Evolutionary conservation across 1,140 invertebrate genomes (phyloP).

Genomic region (Tetraneura akinire): DNA sequence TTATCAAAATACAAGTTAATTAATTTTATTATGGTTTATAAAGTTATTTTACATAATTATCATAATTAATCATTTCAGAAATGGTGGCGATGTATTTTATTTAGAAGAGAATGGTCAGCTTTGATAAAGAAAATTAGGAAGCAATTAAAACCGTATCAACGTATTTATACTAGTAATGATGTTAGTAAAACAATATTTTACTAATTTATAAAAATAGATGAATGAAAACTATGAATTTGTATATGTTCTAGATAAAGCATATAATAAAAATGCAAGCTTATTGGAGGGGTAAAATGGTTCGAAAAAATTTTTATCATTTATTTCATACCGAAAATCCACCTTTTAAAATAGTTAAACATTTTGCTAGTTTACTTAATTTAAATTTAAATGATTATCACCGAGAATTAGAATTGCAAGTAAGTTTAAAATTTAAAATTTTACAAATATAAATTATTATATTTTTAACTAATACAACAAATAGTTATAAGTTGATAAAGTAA

Average conservation of each 20-base stretch:
- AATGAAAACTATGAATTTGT: background rate
- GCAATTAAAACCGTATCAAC: constrained; percentile 46
- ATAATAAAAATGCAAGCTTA: constrained; percentile 70
- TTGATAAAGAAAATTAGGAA: constrained; percentile 31
- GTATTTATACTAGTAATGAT: constrained; percentile 14
- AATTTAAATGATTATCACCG: constrained; percentile 73
- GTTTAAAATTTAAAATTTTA: constrained; percentile 47
- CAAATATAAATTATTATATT: background rate
- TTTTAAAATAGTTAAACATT: constrained; percentile 71
- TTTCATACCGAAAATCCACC: constrained; percentile 69
- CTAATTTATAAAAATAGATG: background rate
- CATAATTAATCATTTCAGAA: constrained; percentile 67
- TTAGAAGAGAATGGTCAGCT: constrained; percentile 59
- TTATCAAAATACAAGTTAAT: constrained; percentile 39
- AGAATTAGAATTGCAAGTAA: constrained; percentile 68
- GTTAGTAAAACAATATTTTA: constrained; percentile 39
- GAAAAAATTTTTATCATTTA: constrained; percentile 65
- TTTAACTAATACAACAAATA: too few relatives aligned
- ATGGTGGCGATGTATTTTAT: constrained; percentile 67
- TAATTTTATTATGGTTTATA: background rate
- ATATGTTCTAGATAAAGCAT: constrained; percentile 57
- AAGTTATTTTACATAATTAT: constrained; percentile 62
- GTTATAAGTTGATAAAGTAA: too few relatives aligned
- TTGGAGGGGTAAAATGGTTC: constrained; percentile 66
- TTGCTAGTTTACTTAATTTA: constrained; percentile 72